Conservation (phyloP, 1,140 invertebrate genomes). For the Zaprionus kolodkinae region DNA sequence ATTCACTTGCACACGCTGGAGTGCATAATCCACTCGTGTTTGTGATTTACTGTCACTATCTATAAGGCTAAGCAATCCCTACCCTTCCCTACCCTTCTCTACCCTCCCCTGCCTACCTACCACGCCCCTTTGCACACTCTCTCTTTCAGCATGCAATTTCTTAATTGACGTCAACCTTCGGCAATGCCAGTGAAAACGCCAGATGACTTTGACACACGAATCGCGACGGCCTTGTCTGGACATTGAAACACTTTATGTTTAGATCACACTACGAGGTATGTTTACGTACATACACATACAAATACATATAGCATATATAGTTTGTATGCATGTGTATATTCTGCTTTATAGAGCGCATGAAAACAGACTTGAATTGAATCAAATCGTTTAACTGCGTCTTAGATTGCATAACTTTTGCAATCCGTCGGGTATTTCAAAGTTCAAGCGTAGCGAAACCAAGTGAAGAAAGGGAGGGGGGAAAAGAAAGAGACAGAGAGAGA, state of each 20-base stretch:
- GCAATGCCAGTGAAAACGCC: conserved; percentile 70
- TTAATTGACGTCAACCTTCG: conserved; percentile 55
- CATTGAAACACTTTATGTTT: conserved; percentile 46
- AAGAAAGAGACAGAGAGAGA: background rate
- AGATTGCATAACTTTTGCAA: conserved; percentile 69
- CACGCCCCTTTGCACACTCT: background rate
- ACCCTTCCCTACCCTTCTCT: background rate
- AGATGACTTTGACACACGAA: conserved; percentile 58
- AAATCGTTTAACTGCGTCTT: conserved; percentile 66
- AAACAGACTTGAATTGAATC: conserved; percentile 44
- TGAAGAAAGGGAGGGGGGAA: background rate
- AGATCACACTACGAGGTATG: background rate
- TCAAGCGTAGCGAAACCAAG: background rate
- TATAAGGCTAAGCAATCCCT: conserved; percentile 1
- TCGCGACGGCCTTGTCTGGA: conserved; percentile 48
- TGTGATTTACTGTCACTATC: conserved; percentile 29
- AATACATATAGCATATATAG: background rate
- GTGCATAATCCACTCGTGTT: conserved; percentile 10
- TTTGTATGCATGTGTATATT: background rate
- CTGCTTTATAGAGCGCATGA: conserved; percentile 1
- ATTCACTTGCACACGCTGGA: conserved; percentile 15
- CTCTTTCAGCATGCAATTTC: conserved; percentile 42
- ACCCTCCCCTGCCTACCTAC: no score
- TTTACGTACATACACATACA: conserved; percentile 9
- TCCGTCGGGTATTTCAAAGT: conserved; percentile 17